Conservation (phyloP, 2,113 vertebrate species). For the Ptilonorhynchus violaceus region DNA sequence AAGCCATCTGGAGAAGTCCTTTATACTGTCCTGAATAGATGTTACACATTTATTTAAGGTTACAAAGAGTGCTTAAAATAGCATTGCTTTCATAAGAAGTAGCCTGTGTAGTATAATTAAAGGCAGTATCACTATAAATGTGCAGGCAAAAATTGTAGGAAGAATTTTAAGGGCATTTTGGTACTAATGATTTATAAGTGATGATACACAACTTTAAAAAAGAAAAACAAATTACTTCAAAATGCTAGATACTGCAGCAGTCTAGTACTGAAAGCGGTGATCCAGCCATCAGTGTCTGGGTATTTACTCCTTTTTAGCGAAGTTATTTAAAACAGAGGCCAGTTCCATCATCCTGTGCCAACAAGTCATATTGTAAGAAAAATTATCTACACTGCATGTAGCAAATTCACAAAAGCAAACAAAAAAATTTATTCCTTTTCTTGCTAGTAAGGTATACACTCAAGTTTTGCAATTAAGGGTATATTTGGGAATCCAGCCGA, state of each 20-base stretch:
- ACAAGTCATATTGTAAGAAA: background rate
- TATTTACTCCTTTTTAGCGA: background rate
- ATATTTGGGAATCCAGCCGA: background rate
- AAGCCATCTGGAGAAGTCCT: constrained; percentile 30
- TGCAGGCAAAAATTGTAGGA: background rate
- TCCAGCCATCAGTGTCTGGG: background rate
- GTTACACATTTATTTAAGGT: background rate
- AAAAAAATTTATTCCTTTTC: background rate
- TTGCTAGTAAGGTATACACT: background rate
- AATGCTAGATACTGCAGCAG: background rate
- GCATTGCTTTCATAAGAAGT: background rate
- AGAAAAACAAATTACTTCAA: background rate
- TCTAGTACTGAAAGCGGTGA: background rate
- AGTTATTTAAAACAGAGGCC: background rate
- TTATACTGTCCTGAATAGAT: background rate
- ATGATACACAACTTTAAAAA: background rate
- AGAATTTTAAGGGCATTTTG: background rate
- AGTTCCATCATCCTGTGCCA: background rate
- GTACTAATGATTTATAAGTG: background rate
- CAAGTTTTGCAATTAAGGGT: background rate
- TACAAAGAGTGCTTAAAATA: background rate
- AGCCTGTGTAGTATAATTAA: background rate
- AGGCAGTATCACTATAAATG: background rate
- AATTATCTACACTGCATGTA: background rate
- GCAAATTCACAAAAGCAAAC: background rate